Conservation (phyloP, 2,888 invertebrate genomes). For the Dolomedes plantarius region DNA sequence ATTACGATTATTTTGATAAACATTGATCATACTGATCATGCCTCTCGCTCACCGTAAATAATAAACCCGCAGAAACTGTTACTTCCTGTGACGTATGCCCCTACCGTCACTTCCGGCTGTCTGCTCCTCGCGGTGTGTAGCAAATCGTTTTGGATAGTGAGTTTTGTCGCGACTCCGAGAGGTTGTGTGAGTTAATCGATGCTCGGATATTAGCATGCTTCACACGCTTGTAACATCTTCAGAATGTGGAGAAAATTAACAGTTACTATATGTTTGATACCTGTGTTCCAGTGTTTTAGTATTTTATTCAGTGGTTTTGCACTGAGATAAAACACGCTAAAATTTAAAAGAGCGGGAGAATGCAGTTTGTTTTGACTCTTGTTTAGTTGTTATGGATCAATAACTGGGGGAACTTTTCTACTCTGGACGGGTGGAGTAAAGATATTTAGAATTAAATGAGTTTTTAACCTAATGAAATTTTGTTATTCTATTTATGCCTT, state of each 20-base stretch:
- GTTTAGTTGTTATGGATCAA: conserved; percentile 42
- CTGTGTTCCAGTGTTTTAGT: background rate
- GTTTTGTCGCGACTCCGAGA: conserved; percentile 34
- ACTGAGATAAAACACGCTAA: background rate
- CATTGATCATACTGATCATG: too few relatives aligned
- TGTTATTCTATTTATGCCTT: too few relatives aligned
- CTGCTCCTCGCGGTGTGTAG: conserved; percentile 36
- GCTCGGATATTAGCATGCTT: conserved; percentile 50
- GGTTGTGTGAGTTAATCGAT: conserved; percentile 41
- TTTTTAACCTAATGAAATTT: too few relatives aligned
- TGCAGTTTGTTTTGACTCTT: conserved; percentile 46
- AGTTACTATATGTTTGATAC: conserved; percentile 15
- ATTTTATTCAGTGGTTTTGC: background rate
- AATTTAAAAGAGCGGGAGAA: conserved; percentile 1
- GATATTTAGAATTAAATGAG: too few relatives aligned
- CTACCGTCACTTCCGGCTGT: conserved; percentile 48
- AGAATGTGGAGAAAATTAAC: conserved; percentile 24
- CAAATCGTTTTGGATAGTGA: conserved; percentile 36
- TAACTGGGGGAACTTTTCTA: conserved; percentile 22
- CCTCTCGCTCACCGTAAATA: conserved; percentile 55
- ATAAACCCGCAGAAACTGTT: conserved; percentile 26
- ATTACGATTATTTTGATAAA: too few relatives aligned
- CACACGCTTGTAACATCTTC: conserved; percentile 31
- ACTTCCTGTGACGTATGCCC: conserved; percentile 47
- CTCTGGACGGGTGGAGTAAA: background rate